phyloP scores from a whole-genome alignment of 2,888 invertebrate genomes.

The Melitaea athalia region DNA sequence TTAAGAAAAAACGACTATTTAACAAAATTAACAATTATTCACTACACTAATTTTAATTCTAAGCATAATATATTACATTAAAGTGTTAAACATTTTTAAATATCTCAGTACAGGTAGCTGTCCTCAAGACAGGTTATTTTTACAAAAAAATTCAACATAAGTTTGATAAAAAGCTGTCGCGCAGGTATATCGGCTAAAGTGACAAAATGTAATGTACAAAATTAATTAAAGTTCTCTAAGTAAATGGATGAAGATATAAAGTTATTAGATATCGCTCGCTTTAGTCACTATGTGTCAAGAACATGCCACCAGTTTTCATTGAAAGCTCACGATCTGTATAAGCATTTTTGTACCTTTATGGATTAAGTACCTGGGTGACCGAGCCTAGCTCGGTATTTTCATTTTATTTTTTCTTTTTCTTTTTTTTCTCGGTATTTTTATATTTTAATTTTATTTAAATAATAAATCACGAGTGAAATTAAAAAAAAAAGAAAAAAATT shows the following conservation, averaged over 20 bases:
- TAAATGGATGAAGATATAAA: conserved; percentile 4
- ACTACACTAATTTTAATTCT: background rate
- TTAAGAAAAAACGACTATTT: background rate
- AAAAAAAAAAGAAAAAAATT: too few relatives aligned
- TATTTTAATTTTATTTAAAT: too few relatives aligned
- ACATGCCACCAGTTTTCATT: conserved; percentile 41
- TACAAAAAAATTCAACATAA: background rate
- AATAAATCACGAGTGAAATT: too few relatives aligned
- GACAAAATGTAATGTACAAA: conserved; percentile 2
- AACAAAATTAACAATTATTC: conserved; percentile 2
- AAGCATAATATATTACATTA: background rate
- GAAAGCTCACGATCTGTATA: conserved; percentile 41
- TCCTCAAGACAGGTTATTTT: background rate
- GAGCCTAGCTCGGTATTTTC: too few relatives aligned
- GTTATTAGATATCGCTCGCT: conserved; percentile 15
- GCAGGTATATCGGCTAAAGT: conserved; percentile 3
- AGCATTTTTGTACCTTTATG: conserved; percentile 26
- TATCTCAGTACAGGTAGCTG: background rate
- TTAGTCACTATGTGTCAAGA: conserved; percentile 33
- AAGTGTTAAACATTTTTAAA: background rate
- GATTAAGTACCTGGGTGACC: too few relatives aligned
- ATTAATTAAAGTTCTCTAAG: background rate
- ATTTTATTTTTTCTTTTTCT: too few relatives aligned
- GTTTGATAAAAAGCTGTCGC: background rate
- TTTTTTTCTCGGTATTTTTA: too few relatives aligned